Base-by-base conservation (phyloP, 1,140 invertebrate species). In the Drosophila nannoptera region DNA sequence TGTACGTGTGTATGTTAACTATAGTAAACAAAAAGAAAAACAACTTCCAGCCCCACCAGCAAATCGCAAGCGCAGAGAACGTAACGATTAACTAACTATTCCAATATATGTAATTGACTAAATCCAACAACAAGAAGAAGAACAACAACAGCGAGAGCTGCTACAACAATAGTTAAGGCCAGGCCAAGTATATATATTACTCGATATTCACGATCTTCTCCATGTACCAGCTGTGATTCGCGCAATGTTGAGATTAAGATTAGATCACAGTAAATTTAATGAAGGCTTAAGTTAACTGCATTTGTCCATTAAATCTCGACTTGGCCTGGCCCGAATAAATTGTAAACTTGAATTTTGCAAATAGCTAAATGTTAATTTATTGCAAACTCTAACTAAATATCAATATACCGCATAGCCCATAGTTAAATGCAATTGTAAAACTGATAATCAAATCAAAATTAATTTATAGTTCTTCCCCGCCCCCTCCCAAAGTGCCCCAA, bases 291-390 rank as follows among this genome's bases (percentile, higher is more conserved):
- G 43, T 46, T 4, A 33, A 32, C 7, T 14, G 12, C 33, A 36
- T 31, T 46, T 64, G 61, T 46, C 58, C 58, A 61, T 43, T 43
- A 43, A 43, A 43, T 43, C 9, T 50, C 12, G 31, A 11, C 33
- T 45, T 7, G 58, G 29, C 45, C 16, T 48, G 63, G 53, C 61
- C 67, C 68, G 38, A n/a, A n/a, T 74, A 62, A 62, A 77, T 50
- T 16, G 46, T 64, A 75, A 55, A 60, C 67, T 38, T 59, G 48
- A 67, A 72, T 22, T 22, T 22, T 40, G 35, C 45, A 80, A 77
- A 83, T 82, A 82, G 78, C 63, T 83, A 83, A 82, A 71, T 82
- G 71, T 75, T 80, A 73, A 80, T 69, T 63, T 73, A 68, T 77
- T 64, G 58, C 77, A 60, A 35, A 53, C 36, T 58, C 68, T 69